Evolutionary conservation across 2,113 vertebrate species (phyloP).

Genomic region (Serinus canaria): DNA sequence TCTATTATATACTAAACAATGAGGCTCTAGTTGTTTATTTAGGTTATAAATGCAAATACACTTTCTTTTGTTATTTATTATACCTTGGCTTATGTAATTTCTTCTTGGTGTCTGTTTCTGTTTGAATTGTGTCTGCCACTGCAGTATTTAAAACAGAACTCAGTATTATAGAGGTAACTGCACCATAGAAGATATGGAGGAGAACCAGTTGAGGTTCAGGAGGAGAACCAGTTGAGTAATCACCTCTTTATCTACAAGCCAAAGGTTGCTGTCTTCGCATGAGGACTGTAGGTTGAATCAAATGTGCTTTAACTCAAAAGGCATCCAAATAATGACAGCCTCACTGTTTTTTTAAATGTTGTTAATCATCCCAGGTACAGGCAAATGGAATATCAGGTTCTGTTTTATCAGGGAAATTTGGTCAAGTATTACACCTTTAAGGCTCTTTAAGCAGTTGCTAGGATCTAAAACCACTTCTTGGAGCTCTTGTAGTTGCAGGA

Average conservation of each 20-base stretch:
- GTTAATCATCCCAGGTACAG: background rate
- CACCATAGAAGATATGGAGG: background rate
- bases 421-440: background rate
- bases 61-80: background rate
- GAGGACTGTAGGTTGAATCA: constrained; percentile 17
- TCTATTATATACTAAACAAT: background rate
- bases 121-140: background rate
- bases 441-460: background rate
- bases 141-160: background rate
- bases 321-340: background rate
- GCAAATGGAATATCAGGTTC: background rate
- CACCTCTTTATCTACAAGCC: background rate
- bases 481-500: background rate
- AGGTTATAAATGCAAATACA: background rate
- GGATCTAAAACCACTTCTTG: background rate
- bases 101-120: background rate
- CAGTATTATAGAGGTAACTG: background rate
- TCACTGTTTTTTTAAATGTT: background rate
- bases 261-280: constrained; percentile 15
- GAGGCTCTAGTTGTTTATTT: background rate
- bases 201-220: background rate
- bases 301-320: background rate
- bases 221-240: background rate
- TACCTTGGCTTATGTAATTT: background rate
- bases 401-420: background rate